These are phyloP conservation scores for Busseola fusca DNA, from an alignment of 2,888 invertebrate species.

Conservation along the genomic window DNA sequence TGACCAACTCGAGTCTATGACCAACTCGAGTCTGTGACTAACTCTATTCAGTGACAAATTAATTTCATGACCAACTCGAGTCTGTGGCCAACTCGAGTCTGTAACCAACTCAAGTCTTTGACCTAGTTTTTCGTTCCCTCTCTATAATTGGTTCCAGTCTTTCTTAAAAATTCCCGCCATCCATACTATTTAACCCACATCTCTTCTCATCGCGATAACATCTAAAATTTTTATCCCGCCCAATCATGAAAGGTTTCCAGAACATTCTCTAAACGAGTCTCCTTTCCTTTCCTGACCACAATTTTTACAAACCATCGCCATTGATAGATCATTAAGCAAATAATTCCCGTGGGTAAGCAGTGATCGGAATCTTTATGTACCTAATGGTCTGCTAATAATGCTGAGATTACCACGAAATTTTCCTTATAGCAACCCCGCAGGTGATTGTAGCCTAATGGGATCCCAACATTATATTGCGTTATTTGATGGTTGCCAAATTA, in stretches of 20 bases:
- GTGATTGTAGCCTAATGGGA: constrained; percentile 52
- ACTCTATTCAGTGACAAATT: too few relatives aligned
- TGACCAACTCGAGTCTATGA: too few relatives aligned
- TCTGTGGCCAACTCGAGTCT: too few relatives aligned
- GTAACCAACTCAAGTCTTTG: too few relatives aligned
- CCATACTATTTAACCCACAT: neutral
- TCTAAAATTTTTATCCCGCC: constrained; percentile 18
- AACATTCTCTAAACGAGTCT: constrained; percentile 24
- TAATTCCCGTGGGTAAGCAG: constrained; percentile 53
- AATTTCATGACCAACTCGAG: too few relatives aligned
- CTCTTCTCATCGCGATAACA: constrained; percentile 18
- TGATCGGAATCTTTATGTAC: constrained; percentile 61
- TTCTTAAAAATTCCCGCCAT: neutral
- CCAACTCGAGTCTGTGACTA: too few relatives aligned
- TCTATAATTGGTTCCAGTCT: neutral
- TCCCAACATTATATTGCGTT: constrained; percentile 54
- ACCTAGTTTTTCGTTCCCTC: neutral
- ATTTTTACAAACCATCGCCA: constrained; percentile 53
- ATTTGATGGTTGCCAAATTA: constrained; percentile 54
- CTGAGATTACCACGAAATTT: constrained; percentile 56
- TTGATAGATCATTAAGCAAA: constrained; percentile 64
- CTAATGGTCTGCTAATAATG: constrained; percentile 61
- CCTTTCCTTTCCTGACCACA: constrained; percentile 18
- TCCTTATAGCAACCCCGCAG: constrained; percentile 56
- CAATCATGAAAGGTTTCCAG: constrained; percentile 24